Evolutionary conservation across 2,113 vertebrate species (phyloP).

Genomic region (Burhinus bistriatus): DNA sequence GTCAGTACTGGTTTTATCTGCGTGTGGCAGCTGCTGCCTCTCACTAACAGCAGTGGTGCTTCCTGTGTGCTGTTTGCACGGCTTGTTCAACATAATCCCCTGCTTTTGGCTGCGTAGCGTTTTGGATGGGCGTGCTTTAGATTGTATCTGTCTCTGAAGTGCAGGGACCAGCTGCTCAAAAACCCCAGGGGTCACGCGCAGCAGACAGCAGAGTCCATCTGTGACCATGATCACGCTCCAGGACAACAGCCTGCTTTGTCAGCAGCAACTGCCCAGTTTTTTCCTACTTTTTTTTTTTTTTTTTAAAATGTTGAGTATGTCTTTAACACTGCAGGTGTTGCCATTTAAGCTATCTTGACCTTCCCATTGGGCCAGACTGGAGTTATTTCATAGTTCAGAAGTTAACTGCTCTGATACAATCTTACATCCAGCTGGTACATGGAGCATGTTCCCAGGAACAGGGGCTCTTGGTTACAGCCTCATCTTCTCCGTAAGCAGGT

Average conservation of each 20-base stretch:
- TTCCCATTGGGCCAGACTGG: not conserved
- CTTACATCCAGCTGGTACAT: not conserved
- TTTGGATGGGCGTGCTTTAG: too few species aligned
- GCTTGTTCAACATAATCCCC: not conserved
- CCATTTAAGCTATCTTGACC: not conserved
- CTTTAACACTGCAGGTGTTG: not conserved
- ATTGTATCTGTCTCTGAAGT: not conserved
- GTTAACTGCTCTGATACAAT: not conserved
- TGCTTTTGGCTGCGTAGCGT: not conserved
- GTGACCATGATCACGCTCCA: not conserved
- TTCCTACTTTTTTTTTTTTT: not conserved
- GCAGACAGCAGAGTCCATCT: not conserved
- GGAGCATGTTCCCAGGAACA: not conserved
- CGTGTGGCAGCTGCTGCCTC: not conserved
- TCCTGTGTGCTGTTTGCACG: accelerated
- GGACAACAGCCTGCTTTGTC: not conserved
- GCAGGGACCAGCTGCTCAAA: not conserved
- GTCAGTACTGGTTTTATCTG: not conserved
- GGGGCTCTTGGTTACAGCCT: not conserved
- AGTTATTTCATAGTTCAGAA: not conserved
- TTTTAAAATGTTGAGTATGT: not conserved
- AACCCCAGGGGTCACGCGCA: not conserved
- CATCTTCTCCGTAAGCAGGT: not conserved
- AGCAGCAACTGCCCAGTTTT: not conserved
- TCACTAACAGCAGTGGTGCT: not conserved